Percentiles rank a stretch among this genome's conserved stretches.
These are phyloP conservation scores for Tyto alba DNA, from an alignment of 2,113 vertebrate genomes.

Conservation along the genomic window DNA sequence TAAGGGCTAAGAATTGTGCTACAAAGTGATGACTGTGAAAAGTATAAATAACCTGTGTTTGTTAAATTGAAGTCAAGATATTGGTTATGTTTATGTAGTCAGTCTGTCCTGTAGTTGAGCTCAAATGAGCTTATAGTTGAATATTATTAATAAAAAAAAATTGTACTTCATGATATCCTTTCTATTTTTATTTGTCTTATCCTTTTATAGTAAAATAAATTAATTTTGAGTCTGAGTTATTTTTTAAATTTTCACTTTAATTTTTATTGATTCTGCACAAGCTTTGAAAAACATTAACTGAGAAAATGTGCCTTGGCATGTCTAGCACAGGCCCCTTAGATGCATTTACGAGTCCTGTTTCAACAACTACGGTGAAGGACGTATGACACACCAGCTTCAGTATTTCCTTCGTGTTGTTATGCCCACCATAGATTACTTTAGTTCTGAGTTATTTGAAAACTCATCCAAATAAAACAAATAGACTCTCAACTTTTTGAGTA, in stretches of 20 bases:
- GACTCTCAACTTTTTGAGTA: background rate
- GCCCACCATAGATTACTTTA: background rate
- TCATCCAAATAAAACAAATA: conserved; percentile 29
- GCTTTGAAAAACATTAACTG: background rate
- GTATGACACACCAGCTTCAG: background rate
- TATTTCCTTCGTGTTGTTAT: background rate
- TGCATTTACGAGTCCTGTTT: background rate
- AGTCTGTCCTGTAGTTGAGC: background rate
- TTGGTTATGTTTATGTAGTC: background rate
- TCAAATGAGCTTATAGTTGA: background rate
- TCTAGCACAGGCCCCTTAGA: background rate
- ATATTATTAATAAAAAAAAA: background rate
- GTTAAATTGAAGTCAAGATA: background rate
- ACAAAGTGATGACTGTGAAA: background rate
- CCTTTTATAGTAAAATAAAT: background rate
- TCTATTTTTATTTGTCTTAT: background rate
- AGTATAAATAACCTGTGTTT: background rate
- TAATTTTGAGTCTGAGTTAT: background rate
- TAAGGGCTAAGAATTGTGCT: background rate
- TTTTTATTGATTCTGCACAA: background rate
- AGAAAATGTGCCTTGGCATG: background rate
- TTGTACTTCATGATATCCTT: background rate
- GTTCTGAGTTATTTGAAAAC: background rate
- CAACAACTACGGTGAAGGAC: accelerated
- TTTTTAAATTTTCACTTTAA: background rate